Evolutionary conservation across 2,113 vertebrate genomes (phyloP).

Genomic region (Mesitornis unicolor): DNA sequence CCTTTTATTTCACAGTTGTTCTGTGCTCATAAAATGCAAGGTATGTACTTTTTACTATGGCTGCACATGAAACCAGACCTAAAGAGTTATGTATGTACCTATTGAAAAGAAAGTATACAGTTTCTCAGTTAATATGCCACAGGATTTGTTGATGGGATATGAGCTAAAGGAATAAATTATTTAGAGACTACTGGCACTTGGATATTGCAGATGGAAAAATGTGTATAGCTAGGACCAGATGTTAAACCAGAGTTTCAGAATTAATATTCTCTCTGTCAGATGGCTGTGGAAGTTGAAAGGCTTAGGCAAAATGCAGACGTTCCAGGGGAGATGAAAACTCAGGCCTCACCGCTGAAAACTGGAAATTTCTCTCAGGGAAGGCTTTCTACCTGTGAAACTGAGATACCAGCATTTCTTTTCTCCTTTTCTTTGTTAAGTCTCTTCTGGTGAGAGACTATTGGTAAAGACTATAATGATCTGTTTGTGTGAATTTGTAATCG

Average conservation of each 20-base stretch:
- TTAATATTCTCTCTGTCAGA: not conserved
- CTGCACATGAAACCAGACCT: not conserved
- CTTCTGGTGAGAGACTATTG: not conserved
- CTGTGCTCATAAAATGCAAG: not conserved
- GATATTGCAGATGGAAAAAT: not conserved
- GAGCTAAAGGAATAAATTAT: conserved; percentile 31
- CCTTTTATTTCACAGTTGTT: not conserved
- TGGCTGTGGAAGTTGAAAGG: not conserved
- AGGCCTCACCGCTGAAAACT: not conserved
- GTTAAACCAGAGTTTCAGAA: not conserved
- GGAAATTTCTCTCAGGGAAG: not conserved
- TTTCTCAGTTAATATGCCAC: not conserved
- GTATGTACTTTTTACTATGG: not conserved
- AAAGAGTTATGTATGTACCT: not conserved
- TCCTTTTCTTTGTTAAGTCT: not conserved
- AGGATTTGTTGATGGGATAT: not conserved
- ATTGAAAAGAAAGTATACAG: not conserved
- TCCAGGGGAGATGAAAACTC: not conserved
- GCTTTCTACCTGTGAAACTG: not conserved
- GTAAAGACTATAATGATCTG: not conserved
- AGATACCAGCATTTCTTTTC: not conserved
- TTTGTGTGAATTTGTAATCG: not conserved
- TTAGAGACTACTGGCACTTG: not conserved
- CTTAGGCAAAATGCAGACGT: not conserved
- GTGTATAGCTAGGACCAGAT: not conserved